These are phyloP conservation scores for Trematomus loennbergii DNA, from an alignment of 2,113 vertebrate genomes.

Conservation along the genomic window DNA sequence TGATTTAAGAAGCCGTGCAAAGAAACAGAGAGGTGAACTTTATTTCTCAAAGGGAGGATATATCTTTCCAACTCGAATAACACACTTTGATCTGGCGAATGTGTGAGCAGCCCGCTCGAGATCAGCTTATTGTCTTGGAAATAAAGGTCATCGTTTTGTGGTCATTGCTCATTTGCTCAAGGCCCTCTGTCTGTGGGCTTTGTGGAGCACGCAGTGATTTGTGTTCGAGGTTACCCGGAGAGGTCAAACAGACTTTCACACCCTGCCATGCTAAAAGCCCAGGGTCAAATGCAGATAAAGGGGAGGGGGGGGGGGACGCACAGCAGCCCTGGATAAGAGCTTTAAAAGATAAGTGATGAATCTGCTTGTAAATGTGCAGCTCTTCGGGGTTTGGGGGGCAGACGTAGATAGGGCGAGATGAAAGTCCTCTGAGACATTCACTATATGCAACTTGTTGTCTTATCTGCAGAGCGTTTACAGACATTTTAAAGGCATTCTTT, in stretches of 20 bases:
- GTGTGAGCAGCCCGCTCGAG: slow-evolving; percentile 7
- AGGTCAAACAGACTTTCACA: slow-evolving; percentile 75
- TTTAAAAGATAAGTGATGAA: slow-evolving; percentile 63
- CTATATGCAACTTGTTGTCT: slow-evolving; percentile 53
- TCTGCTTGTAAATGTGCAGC: slow-evolving; percentile 63
- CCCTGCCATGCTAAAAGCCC: slow-evolving; percentile 36
- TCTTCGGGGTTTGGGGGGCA: slow-evolving; percentile 3
- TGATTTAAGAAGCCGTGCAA: background rate
- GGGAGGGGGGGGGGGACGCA: slow-evolving; percentile 42
- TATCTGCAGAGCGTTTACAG: slow-evolving; percentile 47
- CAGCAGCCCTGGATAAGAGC: slow-evolving; percentile 58
- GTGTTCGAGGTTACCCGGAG: slow-evolving; percentile 63
- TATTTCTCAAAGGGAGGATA: background rate
- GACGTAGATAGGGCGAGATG: slow-evolving; percentile 47
- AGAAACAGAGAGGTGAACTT: slow-evolving; percentile 14
- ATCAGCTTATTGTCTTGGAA: slow-evolving; percentile 41
- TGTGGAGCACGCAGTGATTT: slow-evolving; percentile 58
- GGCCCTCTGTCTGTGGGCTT: slow-evolving; percentile 35
- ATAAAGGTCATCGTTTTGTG: slow-evolving; percentile 57
- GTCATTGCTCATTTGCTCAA: slow-evolving; percentile 60
- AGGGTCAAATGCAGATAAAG: slow-evolving; percentile 74
- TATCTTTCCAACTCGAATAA: background rate
- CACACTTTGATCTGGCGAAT: slow-evolving; percentile 34
- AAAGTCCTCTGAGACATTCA: slow-evolving; percentile 39
- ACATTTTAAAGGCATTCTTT: slow-evolving; percentile 45